Evolutionary conservation across 2,888 invertebrate species (phyloP).

Genomic region (Tenthredo livida): DNA sequence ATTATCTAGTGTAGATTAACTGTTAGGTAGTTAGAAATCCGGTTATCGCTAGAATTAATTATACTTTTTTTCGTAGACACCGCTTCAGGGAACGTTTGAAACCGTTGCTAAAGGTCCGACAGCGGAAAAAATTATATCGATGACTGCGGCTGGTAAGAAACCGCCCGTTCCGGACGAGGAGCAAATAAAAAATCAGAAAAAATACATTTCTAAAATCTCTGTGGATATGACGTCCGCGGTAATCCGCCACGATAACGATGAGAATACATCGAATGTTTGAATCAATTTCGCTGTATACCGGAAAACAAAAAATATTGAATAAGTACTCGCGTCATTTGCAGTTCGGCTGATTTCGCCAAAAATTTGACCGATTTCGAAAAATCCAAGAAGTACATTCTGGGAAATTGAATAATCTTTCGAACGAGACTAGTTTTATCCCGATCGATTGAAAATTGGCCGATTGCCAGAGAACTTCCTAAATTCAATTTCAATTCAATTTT

Average conservation of each 20-base stretch:
- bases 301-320: neutral
- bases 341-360: too few relatives aligned
- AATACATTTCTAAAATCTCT: slow-evolving; percentile 13
- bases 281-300: neutral
- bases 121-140: slow-evolving; percentile 34
- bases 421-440: too few relatives aligned
- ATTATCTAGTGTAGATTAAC: neutral
- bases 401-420: too few relatives aligned
- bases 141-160: slow-evolving; percentile 9
- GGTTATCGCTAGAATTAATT: neutral
- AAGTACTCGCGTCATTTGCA: too few relatives aligned
- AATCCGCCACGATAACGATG: neutral
- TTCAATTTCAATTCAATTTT: too few relatives aligned
- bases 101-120: slow-evolving; percentile 31
- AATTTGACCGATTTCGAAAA: too few relatives aligned
- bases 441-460: too few relatives aligned
- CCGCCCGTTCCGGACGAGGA: slow-evolving; percentile 6
- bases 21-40: neutral
- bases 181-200: neutral
- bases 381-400: too few relatives aligned
- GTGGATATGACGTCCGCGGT: neutral
- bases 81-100: neutral
- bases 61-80: neutral
- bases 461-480: too few relatives aligned
- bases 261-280: neutral